Evolutionary conservation across 2,113 vertebrate species (phyloP), one percentile per base, ranked within the genome.

Genomic region (Poeciliopsis retropinna): DNA sequence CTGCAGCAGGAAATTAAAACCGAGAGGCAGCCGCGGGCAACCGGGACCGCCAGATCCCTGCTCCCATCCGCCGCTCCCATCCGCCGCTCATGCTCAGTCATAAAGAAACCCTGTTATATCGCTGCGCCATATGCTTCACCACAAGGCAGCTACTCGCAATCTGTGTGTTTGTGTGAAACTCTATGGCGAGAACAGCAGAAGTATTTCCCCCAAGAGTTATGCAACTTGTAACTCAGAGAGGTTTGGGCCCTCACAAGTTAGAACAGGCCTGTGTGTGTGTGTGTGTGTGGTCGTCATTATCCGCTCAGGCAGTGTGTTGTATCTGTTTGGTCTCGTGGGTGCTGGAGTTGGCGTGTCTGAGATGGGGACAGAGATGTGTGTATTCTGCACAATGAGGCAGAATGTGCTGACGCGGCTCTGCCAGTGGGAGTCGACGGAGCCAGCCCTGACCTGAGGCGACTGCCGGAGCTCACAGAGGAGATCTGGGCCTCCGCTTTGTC

Each of bases 371-470:
- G 61, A n/a, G 57, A 25, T 72, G 70, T 85, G 75, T 64, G 27
- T 51, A 47, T 57, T 60, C 62, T 61, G 65, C 70, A 87, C 86
- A 91, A 86, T 51, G 31, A 73, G 77, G 63, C 62, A 87, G 80
- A 91, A 92, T 89, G 77, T 89, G 92, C 83, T 90, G 88, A 91
- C 31, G 61, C 82, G 74, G 87, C 78, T 60, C 27, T 76, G 29
- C 15, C 28, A 66, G 78, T 34, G 12, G 71, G 69, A 37, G 47
- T 39, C 60, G 70, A 83, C 75, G 77, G 64, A 81, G 72, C 73
- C 51, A 60, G 69, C 72, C 72, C 82, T 88, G 74, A 85, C 77
- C 32, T 72, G 78, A 87, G 87, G 82, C 17, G 77, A 80, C 68
- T 14, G 47, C 64, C 0, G 0, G 34, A 73, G 72, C 74, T 86